Evolutionary conservation across 2,113 vertebrate genomes (phyloP).

Genomic region (Condylura cristata): DNA sequence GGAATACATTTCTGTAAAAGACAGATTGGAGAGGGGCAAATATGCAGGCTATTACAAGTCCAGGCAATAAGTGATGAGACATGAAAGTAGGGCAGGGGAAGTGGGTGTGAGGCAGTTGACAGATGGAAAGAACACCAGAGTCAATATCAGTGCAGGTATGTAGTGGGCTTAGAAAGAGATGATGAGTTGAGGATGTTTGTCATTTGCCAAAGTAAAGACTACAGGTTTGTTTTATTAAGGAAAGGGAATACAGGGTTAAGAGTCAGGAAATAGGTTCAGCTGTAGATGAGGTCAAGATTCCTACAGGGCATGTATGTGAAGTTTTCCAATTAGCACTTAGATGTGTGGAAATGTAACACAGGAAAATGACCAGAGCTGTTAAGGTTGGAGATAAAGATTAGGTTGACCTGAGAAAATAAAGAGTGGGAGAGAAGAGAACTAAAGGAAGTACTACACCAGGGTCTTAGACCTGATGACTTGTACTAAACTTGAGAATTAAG

Average conservation of each 20-base stretch:
- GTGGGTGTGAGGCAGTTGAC: conserved; percentile 55
- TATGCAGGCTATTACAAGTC: conserved; percentile 51
- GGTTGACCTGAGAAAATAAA: background rate
- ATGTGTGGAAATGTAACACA: background rate
- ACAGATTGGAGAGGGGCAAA: background rate
- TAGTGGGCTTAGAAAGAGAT: background rate
- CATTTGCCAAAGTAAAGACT: conserved; percentile 5
- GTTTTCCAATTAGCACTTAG: background rate
- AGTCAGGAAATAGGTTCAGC: background rate
- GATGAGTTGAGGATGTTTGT: conserved; percentile 15
- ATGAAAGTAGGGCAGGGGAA: conserved; percentile 54
- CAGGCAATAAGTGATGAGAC: conserved; percentile 43
- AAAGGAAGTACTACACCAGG: background rate
- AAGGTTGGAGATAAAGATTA: conserved; percentile 19
- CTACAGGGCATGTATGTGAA: background rate
- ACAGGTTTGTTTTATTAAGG: background rate
- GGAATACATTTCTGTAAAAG: background rate
- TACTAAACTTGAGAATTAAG: background rate
- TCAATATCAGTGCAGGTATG: conserved; percentile 43
- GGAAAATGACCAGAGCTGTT: background rate
- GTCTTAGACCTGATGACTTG: background rate
- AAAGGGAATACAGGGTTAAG: background rate
- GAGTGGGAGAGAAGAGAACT: background rate
- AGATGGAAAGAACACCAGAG: conserved; percentile 53
- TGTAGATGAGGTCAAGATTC: background rate